Conservation (phyloP, 2,888 invertebrate species). For the Amiota mariae region DNA sequence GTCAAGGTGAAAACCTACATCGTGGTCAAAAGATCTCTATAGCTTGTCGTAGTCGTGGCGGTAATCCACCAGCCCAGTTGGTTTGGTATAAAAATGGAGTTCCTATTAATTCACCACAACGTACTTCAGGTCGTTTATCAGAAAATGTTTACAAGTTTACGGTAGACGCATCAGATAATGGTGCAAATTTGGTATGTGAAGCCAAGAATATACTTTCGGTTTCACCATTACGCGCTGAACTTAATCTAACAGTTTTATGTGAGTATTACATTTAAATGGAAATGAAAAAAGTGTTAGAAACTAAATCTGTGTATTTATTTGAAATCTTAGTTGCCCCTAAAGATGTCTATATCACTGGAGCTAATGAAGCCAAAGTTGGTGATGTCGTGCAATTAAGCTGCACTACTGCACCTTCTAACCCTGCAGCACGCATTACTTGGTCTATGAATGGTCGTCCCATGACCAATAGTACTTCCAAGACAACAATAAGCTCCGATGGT, state of each 20-base stretch:
- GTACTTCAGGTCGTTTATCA: slow-evolving; percentile 70
- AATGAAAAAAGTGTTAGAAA: background rate
- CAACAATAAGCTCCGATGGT: slow-evolving; percentile 57
- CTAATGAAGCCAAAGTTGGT: slow-evolving; percentile 65
- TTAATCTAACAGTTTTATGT: slow-evolving; percentile 69
- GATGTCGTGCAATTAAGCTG: slow-evolving; percentile 64
- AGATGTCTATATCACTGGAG: slow-evolving; percentile 66
- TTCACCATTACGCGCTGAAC: slow-evolving; percentile 62
- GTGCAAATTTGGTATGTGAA: slow-evolving; percentile 67
- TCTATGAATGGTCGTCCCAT: slow-evolving; percentile 69
- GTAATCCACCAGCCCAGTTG: slow-evolving; percentile 70
- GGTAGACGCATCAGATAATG: slow-evolving; percentile 63
- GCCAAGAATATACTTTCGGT: slow-evolving; percentile 69
- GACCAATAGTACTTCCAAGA: slow-evolving; percentile 60
- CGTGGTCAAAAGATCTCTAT: slow-evolving; percentile 70
- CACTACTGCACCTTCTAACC: slow-evolving; percentile 69
- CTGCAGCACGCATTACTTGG: slow-evolving; percentile 69
- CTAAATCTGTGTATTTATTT: background rate
- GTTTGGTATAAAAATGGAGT: slow-evolving; percentile 70
- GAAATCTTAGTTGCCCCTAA: slow-evolving; percentile 62
- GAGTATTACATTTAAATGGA: slow-evolving; percentile 45
- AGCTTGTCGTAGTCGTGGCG: slow-evolving; percentile 71
- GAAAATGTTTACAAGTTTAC: slow-evolving; percentile 70
- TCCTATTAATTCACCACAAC: slow-evolving; percentile 66
- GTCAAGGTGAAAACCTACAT: slow-evolving; percentile 64